Base-by-base conservation (phyloP, 2,797 vertebrate species). In the Xiphorhynchus erythropygius region DNA sequence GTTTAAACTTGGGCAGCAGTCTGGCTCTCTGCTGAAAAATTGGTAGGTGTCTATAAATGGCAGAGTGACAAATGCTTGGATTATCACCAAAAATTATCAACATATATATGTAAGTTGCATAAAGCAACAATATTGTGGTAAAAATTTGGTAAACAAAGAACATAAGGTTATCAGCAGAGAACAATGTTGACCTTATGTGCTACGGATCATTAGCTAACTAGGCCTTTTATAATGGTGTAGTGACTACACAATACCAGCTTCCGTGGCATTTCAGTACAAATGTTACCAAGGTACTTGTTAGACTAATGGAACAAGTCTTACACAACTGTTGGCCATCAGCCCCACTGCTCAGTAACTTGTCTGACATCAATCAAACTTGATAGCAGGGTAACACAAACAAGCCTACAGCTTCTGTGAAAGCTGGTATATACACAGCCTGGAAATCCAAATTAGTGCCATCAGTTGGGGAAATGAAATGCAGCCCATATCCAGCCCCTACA, bases 391-490 rank as follows among this genome's bases (percentile, higher is more conserved):
- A 81, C 53, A 74, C 49, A 62, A 80, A 50, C 44, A 9, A 62
- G 80, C 35, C 37, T 74, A 44, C 17, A 83, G 56, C 71, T 85
- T 57, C 27, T 71, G 17, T 75, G n/a, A 78, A 86, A 90, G 63
- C 59, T 68, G 64, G 16, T 71, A 0, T 23, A 22, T 24, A 44
- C 42, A 41, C n/a, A 76, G 33, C 74, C 27, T 1, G 1, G 63
- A 59, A 14, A 55, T 41, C 35, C 33, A 59, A 39, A 49, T 37
- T 5, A 13, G 13, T 11, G 18, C 25, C 3, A 2, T 41, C 47
- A 33, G 39, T 0, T 0, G 22, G 18, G 37, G 53, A 75, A 80
- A 30, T 1, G 5, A 9, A 63, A 63, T 4, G 1, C 7, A 11
- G 27, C 28, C 53, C 23, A 5, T 32, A 60, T 6, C 19, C 47